phyloP scores from a whole-genome alignment of 2,888 invertebrate species.

The Thumatha senex region DNA sequence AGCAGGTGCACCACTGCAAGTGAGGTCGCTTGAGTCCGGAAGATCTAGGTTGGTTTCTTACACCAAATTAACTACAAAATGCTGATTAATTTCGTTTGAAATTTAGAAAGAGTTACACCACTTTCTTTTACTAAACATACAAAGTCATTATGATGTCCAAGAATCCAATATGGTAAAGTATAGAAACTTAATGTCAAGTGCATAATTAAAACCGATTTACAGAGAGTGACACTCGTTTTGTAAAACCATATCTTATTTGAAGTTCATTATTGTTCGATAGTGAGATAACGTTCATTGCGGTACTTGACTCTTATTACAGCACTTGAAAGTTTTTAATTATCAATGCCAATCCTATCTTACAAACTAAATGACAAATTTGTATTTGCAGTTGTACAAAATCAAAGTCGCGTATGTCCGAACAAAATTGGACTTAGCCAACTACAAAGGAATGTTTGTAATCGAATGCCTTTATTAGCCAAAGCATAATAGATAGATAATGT shows the following conservation, averaged over 20 bases:
- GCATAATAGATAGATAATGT: conserved; percentile 59
- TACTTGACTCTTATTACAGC: conserved; percentile 50
- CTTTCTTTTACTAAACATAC: no score
- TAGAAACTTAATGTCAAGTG: conserved; percentile 5
- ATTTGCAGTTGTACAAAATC: conserved; percentile 1
- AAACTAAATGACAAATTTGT: conserved; percentile 12
- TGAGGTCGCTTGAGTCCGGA: no score
- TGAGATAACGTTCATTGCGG: conserved; percentile 40
- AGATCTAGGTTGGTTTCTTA: no score
- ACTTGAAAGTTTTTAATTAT: conserved; percentile 73
- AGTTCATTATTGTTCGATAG: conserved; percentile 35
- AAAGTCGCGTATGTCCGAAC: neutral
- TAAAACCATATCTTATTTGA: conserved; percentile 27
- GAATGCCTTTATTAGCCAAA: conserved; percentile 41
- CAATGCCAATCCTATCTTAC: conserved; percentile 45
- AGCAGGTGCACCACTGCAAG: no score
- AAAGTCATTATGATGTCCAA: neutral
- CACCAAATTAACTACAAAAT: no score
- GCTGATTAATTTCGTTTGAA: no score
- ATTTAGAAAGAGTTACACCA: no score
- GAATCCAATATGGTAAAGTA: conserved; percentile 1
- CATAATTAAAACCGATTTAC: conserved; percentile 18
- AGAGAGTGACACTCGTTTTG: conserved; percentile 25
- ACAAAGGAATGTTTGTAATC: conserved; percentile 24
- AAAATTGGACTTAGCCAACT: conserved; percentile 1